A percentile compares a stretch with the other conserved stretches of the same genome.
phyloP scores from a whole-genome alignment of 2,888 invertebrate species.

The Protodeltote pygarga region DNA sequence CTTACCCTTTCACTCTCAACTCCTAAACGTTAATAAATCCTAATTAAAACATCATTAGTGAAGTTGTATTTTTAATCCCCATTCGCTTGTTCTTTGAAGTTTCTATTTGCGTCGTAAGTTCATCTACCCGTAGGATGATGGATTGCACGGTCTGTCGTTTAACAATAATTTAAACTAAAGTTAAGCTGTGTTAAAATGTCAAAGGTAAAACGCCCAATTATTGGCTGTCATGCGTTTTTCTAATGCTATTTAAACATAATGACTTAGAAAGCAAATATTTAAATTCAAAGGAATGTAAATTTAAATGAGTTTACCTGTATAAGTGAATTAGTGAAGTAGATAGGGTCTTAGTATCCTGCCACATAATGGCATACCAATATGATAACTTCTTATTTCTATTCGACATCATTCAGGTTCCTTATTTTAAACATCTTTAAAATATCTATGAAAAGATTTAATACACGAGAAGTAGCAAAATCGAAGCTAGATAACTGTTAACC shows the following conservation, averaged over 20 bases:
- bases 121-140: conserved; percentile 45
- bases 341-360: too few relatives aligned
- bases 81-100: conserved; percentile 40
- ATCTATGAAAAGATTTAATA: neutral
- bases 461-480: too few relatives aligned
- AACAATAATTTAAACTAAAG: conserved; percentile 33
- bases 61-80: conserved; percentile 42
- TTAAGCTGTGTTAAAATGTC: conserved; percentile 19
- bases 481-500: neutral
- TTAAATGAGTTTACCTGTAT: too few relatives aligned
- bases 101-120: conserved; percentile 47
- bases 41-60: conserved; percentile 47
- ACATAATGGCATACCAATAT: too few relatives aligned
- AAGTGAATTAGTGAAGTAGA: too few relatives aligned
- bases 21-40: conserved; percentile 44
- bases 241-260: conserved; percentile 1
- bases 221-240: conserved; percentile 6
- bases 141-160: conserved; percentile 39
- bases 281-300: too few relatives aligned
- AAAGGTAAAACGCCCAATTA: conserved; percentile 18
- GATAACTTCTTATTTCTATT: too few relatives aligned
- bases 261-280: conserved; percentile 25
- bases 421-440: too few relatives aligned
- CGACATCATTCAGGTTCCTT: too few relatives aligned
- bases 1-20: conserved; percentile 6